Evolutionary conservation across 37 sponge, comb jelly and placozoan species (phyloP), one percentile per base, ranked within the genome.

Genomic region (Dysidea cf. avara): DNA sequence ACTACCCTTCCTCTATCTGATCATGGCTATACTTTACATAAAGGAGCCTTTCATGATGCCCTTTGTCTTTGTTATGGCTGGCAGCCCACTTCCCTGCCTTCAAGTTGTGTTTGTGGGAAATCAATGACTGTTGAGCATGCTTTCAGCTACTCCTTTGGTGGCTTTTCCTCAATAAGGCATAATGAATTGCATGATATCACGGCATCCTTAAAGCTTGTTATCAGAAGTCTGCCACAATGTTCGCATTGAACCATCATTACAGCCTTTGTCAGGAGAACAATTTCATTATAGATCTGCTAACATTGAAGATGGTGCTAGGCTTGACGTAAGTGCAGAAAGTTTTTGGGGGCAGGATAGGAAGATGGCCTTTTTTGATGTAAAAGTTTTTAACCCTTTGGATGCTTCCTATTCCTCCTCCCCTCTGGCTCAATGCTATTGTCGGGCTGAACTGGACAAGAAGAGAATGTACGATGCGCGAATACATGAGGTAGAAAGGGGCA

Each of bases 181-280:
- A 76, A 76, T 64, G 77, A 76, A 34, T 22, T 76, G 25, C 66
- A 66, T 17, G 66, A 64, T 56, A 76, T 65, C 18, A 76, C 77
- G 34, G 77, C 77, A 17, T n/a, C n/a, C n/a, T n/a, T n/a, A n/a
- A n/a, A 26, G 18, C 7, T 39, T 76, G 25, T 16, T 76, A 29
- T 54, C 39, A 32, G 77, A 76, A 64, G 77, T 76, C n/a, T 76
- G 77, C 77, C 77, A 76, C 66, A 65, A 52, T 65, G 77, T 76
- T 50, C 40, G 56, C 21, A 54, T 40, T 11, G 57, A 76, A 40
- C 77, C 66, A 34, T 4, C 28, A 14, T 47, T 64, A 53, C 66
- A 65, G 22, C 66, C 77, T 33, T 11, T 76, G 21, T 49, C 77
- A 21, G 55, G 56, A 7, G 47, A 57, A n/a, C 60, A 58, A 3